Evolutionary conservation across 2,797 vertebrate species (phyloP).

Genomic region (Smutsia gigantea): DNA sequence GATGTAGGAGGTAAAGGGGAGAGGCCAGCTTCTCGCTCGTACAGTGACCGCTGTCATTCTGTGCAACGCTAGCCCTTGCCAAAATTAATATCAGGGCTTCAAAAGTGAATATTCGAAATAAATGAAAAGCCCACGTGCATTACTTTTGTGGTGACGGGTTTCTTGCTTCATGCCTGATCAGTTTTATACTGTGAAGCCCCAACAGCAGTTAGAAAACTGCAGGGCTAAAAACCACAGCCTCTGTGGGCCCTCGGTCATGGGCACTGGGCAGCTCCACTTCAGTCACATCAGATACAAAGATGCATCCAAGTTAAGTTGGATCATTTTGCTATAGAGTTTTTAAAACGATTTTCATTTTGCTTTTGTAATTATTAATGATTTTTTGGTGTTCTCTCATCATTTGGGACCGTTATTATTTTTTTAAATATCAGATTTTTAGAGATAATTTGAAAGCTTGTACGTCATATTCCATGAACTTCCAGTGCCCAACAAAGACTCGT

Average conservation of each 20-base stretch:
- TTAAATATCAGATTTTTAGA: not conserved
- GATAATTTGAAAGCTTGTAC: not conserved
- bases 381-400: not conserved
- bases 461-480: not conserved
- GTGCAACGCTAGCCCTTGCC: not conserved
- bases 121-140: not conserved
- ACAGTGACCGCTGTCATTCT: not conserved
- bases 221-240: not conserved
- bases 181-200: not conserved
- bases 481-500: not conserved
- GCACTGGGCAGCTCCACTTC: not conserved
- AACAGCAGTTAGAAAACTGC: not conserved
- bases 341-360: not conserved
- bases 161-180: not conserved
- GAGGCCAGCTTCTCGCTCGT: not conserved
- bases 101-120: not conserved
- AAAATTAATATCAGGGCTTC: not conserved
- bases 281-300: not conserved
- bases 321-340: not conserved
- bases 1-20: not conserved
- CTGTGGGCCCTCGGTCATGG: no score
- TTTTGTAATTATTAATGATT: not conserved
- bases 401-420: not conserved
- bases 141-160: not conserved
- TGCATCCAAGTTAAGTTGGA: not conserved